Base-by-base conservation (phyloP, 2,888 invertebrate species). In the Epirrhoe tristata region DNA sequence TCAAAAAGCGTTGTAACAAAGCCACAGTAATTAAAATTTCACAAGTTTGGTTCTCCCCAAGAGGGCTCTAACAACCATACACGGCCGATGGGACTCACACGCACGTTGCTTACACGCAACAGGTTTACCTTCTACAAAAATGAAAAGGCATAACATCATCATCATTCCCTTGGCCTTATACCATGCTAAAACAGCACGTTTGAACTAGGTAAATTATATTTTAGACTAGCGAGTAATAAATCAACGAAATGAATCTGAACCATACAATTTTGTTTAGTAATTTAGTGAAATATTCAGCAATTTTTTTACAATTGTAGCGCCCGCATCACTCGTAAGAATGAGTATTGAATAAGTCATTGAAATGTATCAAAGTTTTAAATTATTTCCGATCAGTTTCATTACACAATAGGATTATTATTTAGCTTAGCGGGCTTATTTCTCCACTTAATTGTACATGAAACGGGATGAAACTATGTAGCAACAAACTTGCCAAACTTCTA, bases 91-190 rank as follows among this genome's bases (percentile, higher is more conserved):
- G 74, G 69, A 60, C 36, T 66, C 39, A n/a, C 73, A 72, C 75
- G 77, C 70, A 79, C 71, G 36, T 67, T 24, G 39, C 36, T 54
- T 58, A 52, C 79, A 80, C 80, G 79, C 80, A 80, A 80, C 80
- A 79, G 72, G 80, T 80, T 69, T 61, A 48, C 68, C 24, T 24
- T 2, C 24, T 24, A 24, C 24, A 24, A 3, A 24, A 24, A 24
- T 24, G 24, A 24, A 24, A 24, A 24, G 24, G n/a, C n/a, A n/a
- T n/a, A n/a, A n/a, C 24, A 24, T 24, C 3, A 24, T 24, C 24
- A 24, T 1, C 24, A 24, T 24, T n/a, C n/a, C n/a, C n/a, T n/a
- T n/a, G n/a, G n/a, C n/a, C n/a, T n/a, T n/a, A n/a, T n/a, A n/a
- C n/a, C n/a, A n/a, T n/a, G n/a, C n/a, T n/a, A n/a, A n/a, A n/a